Evolutionary conservation across 2,113 vertebrate species (phyloP).

Genomic region (Tringa solitaria): DNA sequence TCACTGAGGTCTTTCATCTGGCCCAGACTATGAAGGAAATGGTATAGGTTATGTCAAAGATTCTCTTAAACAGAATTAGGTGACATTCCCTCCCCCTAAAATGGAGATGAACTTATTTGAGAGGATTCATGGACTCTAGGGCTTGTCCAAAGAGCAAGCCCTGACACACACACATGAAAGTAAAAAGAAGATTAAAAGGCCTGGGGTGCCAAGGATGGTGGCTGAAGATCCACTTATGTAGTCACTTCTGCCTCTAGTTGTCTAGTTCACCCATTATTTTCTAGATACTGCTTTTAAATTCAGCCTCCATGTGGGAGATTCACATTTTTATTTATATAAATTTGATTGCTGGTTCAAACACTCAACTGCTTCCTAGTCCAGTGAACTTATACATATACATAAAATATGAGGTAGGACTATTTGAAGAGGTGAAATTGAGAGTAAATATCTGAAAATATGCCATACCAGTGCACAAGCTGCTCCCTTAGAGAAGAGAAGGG

Average conservation of each 20-base stretch:
- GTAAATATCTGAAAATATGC: not conserved
- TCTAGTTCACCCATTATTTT: not conserved
- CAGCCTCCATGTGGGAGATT: not conserved
- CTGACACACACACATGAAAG: not conserved
- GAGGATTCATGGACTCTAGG: not conserved
- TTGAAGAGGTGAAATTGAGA: not conserved
- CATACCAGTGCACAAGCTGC: accelerated
- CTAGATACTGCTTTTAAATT: not conserved
- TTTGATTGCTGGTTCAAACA: not conserved
- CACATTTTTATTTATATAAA: not conserved
- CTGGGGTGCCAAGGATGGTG: accelerated
- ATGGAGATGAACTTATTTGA: not conserved
- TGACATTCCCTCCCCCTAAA: not conserved
- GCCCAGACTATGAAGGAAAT: not conserved
- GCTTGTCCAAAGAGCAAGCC: not conserved
- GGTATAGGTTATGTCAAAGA: not conserved
- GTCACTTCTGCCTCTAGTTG: not conserved
- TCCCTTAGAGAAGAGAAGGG: not conserved
- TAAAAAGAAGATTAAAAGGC: not conserved
- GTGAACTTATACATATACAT: not conserved
- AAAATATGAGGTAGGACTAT: not conserved
- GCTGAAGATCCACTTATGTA: not conserved
- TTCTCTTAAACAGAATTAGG: not conserved
- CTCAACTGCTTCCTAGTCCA: not conserved
- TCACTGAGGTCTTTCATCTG: not conserved